phyloP scores from a whole-genome alignment of 2,888 invertebrate genomes.

The Pyrochroa serraticornis region DNA sequence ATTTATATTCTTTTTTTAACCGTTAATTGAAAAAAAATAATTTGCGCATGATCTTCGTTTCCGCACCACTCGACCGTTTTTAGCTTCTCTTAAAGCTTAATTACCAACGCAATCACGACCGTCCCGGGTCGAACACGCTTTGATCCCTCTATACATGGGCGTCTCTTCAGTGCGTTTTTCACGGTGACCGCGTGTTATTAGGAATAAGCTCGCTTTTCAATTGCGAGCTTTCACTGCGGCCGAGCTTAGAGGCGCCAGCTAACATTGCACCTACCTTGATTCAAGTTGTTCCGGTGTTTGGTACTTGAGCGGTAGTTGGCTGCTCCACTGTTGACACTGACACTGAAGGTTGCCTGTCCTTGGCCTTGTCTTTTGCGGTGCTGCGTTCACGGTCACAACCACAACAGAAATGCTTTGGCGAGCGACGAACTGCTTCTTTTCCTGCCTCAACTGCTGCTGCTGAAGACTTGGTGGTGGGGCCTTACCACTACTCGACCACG shows the following conservation, averaged over 20 bases:
- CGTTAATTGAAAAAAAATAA: neutral
- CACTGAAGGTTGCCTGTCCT: conserved; percentile 50
- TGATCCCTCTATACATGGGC: conserved; percentile 3
- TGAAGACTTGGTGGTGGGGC: conserved; percentile 52
- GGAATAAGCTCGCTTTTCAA: no score
- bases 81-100: neutral
- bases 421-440: conserved; percentile 58
- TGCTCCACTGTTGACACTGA: conserved; percentile 46
- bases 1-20: no score
- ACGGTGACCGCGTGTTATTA: neutral
- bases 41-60: neutral
- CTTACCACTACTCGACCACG: conserved; percentile 49
- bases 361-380: conserved; percentile 53
- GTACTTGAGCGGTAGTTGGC: neutral
- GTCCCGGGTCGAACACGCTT: conserved; percentile 5
- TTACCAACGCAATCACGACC: conserved; percentile 6
- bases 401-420: conserved; percentile 58
- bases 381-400: conserved; percentile 57
- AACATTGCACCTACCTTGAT: conserved; percentile 40
- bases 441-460: conserved; percentile 50
- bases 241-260: conserved; percentile 15
- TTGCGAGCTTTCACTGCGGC: no score
- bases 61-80: neutral
- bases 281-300: conserved; percentile 26
- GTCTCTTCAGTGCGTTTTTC: neutral